Conservation (phyloP, 2,797 vertebrate species). For the Parambassis ranga region DNA sequence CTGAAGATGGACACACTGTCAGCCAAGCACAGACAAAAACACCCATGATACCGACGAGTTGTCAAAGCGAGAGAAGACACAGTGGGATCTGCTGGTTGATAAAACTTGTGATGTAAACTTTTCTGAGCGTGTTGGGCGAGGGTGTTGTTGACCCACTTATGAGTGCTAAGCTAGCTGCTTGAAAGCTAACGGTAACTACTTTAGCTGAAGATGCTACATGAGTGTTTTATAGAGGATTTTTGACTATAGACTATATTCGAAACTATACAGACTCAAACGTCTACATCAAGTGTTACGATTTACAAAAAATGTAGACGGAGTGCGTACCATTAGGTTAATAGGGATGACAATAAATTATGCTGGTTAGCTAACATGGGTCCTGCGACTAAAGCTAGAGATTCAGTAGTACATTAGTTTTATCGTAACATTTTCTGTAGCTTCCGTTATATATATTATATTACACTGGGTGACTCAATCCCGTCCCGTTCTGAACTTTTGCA, state of each 20-base stretch:
- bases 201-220: not conserved
- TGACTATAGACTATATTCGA: too few species aligned
- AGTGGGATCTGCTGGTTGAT: not conserved
- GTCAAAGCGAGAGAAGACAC: not conserved
- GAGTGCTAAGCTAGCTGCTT: constrained; percentile 50
- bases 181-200: constrained; percentile 7
- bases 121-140: constrained; percentile 15
- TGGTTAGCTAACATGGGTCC: not conserved
- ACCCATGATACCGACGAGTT: not conserved
- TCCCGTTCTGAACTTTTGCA: not conserved
- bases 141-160: constrained; percentile 68
- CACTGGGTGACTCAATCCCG: too few species aligned
- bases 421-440: not conserved
- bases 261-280: too few species aligned
- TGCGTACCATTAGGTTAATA: too few species aligned
- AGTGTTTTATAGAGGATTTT: not conserved
- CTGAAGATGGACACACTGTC: not conserved
- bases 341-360: too few species aligned
- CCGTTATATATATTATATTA: too few species aligned
- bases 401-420: not conserved
- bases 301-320: not conserved
- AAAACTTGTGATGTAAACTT: constrained; percentile 40
- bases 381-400: not conserved
- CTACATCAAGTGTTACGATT: too few species aligned
- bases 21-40: not conserved